Evolutionary conservation across 2,113 vertebrate genomes (phyloP).

Genomic region (Dasypus novemcinctus): DNA sequence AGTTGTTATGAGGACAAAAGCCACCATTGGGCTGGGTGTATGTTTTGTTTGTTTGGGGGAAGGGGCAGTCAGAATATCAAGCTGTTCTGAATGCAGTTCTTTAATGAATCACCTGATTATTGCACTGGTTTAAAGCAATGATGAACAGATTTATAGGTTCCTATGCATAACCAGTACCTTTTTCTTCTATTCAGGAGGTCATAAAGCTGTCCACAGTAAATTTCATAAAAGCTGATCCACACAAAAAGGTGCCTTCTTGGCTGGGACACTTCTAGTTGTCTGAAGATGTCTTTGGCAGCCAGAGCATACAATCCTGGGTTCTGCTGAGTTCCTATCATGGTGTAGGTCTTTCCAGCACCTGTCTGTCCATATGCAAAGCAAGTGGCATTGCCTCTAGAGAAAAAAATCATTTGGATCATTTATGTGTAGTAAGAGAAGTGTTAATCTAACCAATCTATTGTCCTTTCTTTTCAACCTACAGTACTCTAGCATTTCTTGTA

Average conservation of each 20-base stretch:
- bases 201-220: constrained; percentile 95
- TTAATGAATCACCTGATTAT: constrained; percentile 22
- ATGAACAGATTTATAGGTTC: neutral
- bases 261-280: constrained; percentile 82
- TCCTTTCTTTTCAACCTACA: too few species aligned
- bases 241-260: constrained; percentile 80
- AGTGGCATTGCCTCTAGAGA: constrained; percentile 90
- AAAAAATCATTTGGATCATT: constrained; percentile 65
- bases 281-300: constrained; percentile 92
- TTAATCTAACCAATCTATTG: neutral
- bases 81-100: neutral
- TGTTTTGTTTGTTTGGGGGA: neutral
- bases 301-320: constrained; percentile 90
- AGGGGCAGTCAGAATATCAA: neutral
- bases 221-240: constrained; percentile 95
- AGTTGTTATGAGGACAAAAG: constrained; percentile 21
- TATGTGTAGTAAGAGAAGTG: constrained; percentile 29
- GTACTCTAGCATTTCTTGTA: too few species aligned
- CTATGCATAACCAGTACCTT: constrained; percentile 83
- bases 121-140: constrained; percentile 27
- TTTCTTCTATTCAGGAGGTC: constrained; percentile 92
- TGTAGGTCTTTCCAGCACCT: constrained; percentile 95
- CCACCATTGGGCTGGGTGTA: neutral
- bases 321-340: constrained; percentile 90
- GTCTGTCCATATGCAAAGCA: constrained; percentile 96